Conservation (phyloP, 2,113 vertebrate species). For the Passer domesticus region DNA sequence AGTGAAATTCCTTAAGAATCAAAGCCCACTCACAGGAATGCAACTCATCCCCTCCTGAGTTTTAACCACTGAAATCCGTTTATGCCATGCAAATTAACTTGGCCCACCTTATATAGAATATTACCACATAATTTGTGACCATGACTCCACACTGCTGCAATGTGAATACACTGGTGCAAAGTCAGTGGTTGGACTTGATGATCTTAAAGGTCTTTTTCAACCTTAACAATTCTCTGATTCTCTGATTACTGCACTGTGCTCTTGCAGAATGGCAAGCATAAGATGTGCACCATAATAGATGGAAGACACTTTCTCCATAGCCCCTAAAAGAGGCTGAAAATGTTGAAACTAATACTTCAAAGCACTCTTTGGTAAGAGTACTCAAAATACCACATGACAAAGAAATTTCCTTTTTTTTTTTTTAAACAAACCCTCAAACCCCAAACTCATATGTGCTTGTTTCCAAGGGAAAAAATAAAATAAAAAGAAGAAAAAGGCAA, state of each 20-base stretch:
- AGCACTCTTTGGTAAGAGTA: not conserved
- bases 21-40: not conserved
- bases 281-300: not conserved
- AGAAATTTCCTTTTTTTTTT: not conserved
- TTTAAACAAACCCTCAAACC: not conserved
- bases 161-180: rapidly evolving
- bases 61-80: not conserved
- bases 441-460: not conserved
- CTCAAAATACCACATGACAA: not conserved
- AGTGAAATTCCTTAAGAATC: not conserved
- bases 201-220: not conserved
- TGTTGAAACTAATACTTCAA: not conserved
- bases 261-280: not conserved
- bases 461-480: not conserved
- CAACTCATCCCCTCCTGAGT: not conserved
- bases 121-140: not conserved
- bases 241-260: not conserved
- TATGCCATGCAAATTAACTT: not conserved
- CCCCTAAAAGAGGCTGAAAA: not conserved
- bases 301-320: not conserved
- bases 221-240: not conserved
- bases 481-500: not conserved
- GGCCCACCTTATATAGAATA: not conserved
- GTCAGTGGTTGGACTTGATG: rapidly evolving
- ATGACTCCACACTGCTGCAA: not conserved